These are phyloP conservation scores for Arion vulgaris DNA, from an alignment of 1,140 invertebrate genomes.

Conservation along the genomic window DNA sequence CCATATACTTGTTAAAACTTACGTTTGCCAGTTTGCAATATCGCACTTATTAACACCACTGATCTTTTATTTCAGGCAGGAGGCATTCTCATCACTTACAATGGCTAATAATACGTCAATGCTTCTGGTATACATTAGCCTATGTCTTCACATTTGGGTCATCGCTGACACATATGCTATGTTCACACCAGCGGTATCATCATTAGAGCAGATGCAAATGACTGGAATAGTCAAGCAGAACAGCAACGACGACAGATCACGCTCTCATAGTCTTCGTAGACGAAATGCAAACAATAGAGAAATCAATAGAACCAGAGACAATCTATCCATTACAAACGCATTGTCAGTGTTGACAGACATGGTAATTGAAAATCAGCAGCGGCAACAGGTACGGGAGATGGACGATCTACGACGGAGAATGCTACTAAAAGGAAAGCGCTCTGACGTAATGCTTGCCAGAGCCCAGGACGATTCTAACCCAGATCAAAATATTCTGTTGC, in stretches of 20 bases:
- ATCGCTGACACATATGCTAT: neutral
- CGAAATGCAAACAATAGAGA: no score
- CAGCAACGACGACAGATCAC: neutral
- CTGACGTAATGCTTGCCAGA: neutral
- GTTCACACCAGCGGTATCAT: neutral
- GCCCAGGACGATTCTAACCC: neutral
- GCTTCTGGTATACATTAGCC: neutral
- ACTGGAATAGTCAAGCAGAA: neutral
- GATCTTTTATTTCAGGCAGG: no score
- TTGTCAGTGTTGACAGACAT: neutral
- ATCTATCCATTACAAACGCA: neutral
- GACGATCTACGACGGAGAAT: neutral
- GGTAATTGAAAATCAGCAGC: neutral
- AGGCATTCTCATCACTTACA: neutral
- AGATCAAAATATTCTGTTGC: neutral
- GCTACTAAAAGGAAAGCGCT: neutral
- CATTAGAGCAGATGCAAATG: neutral
- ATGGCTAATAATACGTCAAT: neutral
- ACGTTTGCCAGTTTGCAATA: no score
- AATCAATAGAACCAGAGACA: neutral
- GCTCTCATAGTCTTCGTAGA: neutral
- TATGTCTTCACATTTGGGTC: neutral
- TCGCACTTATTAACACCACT: no score
- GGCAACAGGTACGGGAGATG: neutral
- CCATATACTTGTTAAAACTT: no score